Base-by-base conservation (phyloP, 2,797 vertebrate genomes). In the Tokudaia muenninki region DNA sequence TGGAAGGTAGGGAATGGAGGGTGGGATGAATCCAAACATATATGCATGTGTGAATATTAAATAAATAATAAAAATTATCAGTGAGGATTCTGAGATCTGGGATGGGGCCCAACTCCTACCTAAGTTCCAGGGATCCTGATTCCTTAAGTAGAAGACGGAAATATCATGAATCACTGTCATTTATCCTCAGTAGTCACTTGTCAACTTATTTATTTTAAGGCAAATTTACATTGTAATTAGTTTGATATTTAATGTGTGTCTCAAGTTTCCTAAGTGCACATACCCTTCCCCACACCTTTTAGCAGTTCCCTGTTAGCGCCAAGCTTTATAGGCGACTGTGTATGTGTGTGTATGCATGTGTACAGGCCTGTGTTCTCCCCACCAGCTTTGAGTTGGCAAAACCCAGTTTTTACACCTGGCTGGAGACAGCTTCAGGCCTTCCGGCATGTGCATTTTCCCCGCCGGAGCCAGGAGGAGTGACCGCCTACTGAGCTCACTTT, bases 151-250 rank as follows among this genome's bases (percentile, higher is more conserved):
- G 37, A 59, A 95, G n/a, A 3, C 2, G 90, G 29, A 52, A 47
- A 47, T 29, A 50, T 19, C 2, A 26, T 2, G 47, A 52, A 57
- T 41, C 50, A 52, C 14, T 74, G 47, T 13, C 29, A 41, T 59
- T 88, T 78, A 31, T 63, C 57, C 37, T 87, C 55, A 75, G 41
- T 55, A 83, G 79, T 67, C n/a, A 84, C 77, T 91, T 16, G 16
- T 22, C 70, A 16, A 77, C 50, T 88, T 89, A 63, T 52, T 94
- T 94, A 94, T 92, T 92, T 52, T 94, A 70, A 92, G 78, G 63
- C 1, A 67, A 61, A 47, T 55, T 41, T 87, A 95, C 55, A 61
- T 19, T 37, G 92, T 79, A 96, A 80, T 70, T 70, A 80, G 80
- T 75, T 87, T 90, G 77, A 29, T 61, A 52, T 74, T 41, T 87